Evolutionary conservation across 2,888 invertebrate species (phyloP).

Genomic region (Drosophila gaucha): DNA sequence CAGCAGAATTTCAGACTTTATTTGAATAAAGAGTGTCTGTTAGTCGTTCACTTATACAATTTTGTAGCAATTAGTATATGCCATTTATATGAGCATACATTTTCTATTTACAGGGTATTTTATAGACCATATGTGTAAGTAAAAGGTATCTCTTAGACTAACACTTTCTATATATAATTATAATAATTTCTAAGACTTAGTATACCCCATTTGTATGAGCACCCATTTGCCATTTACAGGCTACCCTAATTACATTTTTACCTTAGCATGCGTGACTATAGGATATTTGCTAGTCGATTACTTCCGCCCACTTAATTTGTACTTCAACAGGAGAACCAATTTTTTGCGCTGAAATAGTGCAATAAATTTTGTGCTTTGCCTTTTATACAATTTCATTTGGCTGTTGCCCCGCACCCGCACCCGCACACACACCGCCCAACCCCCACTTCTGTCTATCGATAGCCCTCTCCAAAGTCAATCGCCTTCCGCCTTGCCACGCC

Average conservation of each 20-base stretch:
- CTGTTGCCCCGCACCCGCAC: conserved; percentile 21
- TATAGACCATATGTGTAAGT: not conserved
- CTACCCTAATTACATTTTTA: not conserved
- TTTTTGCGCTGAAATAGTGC: conserved; percentile 59
- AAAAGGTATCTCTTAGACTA: not conserved
- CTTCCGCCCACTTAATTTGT: not conserved
- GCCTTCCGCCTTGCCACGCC: not conserved
- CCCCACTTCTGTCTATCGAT: conserved; percentile 1
- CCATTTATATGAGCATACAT: too few relatives aligned
- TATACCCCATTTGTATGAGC: not conserved
- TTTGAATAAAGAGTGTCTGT: not conserved
- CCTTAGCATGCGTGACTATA: not conserved
- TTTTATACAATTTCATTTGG: conserved; percentile 80
- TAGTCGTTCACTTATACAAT: not conserved
- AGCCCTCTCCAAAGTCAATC: conserved; percentile 35
- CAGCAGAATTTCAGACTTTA: too few relatives aligned
- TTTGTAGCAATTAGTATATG: not conserved
- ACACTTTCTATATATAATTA: too few relatives aligned
- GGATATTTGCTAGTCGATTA: conserved; percentile 21
- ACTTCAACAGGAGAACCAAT: conserved; percentile 37
- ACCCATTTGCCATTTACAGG: not conserved
- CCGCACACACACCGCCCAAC: not conserved
- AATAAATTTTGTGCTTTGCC: conserved; percentile 74
- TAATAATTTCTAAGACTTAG: not conserved
- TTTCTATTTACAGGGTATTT: not conserved